Base-by-base conservation (phyloP, 2,113 vertebrate genomes). In the Eretmodus cyanostictus region DNA sequence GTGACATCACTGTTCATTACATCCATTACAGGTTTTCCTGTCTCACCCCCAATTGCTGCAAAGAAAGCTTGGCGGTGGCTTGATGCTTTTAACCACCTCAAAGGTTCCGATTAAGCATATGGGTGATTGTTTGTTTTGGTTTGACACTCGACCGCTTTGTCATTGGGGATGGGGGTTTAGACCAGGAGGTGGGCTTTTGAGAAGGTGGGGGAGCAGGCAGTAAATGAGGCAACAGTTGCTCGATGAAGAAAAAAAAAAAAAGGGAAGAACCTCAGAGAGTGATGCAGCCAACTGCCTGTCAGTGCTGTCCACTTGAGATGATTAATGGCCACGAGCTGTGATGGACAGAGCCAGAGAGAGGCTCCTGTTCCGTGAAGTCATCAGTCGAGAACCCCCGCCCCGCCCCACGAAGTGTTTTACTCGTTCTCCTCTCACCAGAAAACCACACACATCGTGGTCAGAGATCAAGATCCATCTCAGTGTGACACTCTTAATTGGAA, bases 241-340 rank as follows among this genome's bases (percentile, higher is more conserved):
- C 16, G 16, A 87, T 90, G 61, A 83, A 82, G 66, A 17, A 83
- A 71, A 51, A 55, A 59, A 59, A 85, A 68, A 87, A 80, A 80
- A 80, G 53, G 84, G 51, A 71, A 79, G 81, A 87, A 91, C 91
- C 85, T 87, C 91, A 84, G 85, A 84, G 90, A 94, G 90, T 90
- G 91, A 95, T 93, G 90, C 93, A 90, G 93, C 93, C 92, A 94
- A 94, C 93, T 93, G 95, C 89, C 92, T 94, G 94, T 95, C 95
- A 95, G 89, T 88, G 85, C 89, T 90, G 92, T 93, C 93, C 90
- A 94, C 95, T 95, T 93, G 88, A 86, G 88, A 93, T 96, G 95
- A 96, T 96, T 95, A 96, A 95, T 95, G 95, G 88, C 86, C 73
- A 14, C 63, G 88, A 91, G 66, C 89, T 93, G 80, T 94, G 95